Base-by-base conservation (phyloP, 2,113 vertebrate species). In the Bombycilla garrulus region DNA sequence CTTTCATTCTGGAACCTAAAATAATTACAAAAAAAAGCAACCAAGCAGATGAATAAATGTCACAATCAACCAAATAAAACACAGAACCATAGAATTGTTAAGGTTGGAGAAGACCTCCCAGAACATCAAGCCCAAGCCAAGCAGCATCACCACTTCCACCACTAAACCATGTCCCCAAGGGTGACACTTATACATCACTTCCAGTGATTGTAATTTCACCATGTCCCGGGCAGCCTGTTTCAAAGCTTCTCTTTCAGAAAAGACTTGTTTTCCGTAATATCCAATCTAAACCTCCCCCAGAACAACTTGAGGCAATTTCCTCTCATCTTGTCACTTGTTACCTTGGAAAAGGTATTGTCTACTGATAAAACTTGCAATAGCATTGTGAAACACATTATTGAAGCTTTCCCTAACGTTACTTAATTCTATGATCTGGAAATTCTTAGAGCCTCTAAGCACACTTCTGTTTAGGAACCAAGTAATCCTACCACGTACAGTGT, bases 1-100 rank as follows among this genome's bases (percentile, higher is more conserved):
- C 97, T 97, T 95, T 97, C 96, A 97, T 97, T 95, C 97, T 96
- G 96, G 96, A 96, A 97, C 97, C 98, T 98, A 92, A 69, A 96
- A 91, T 16, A 88, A 97, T 93, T 78, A 89, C 79, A 87, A 79
- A 91, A 73, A 87, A 73, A 87, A 57, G 64, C 62, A 22, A 92
- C 51, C 74, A 73, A 70, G 81, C 54, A 95, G 36, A 40, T 66
- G 53, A 95, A 84, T 47, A 51, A 92, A 93, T 28, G 54, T 65
- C 92, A 95, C 5, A 20, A 94, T n/a, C 73, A 84, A 79, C 6
- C 11, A 25, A 82, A 89, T 21, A 81, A 45, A 94, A 45, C 57
- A 74, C 0, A 77, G 15, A 77, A 70, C 20, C 31, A 69, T 1
- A 56, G 31, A 48, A 25, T 28, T 56, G 40, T 50, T 64, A 56